These are phyloP conservation scores for Limonius californicus DNA, from an alignment of 1,140 invertebrate species.

Conservation along the genomic window DNA sequence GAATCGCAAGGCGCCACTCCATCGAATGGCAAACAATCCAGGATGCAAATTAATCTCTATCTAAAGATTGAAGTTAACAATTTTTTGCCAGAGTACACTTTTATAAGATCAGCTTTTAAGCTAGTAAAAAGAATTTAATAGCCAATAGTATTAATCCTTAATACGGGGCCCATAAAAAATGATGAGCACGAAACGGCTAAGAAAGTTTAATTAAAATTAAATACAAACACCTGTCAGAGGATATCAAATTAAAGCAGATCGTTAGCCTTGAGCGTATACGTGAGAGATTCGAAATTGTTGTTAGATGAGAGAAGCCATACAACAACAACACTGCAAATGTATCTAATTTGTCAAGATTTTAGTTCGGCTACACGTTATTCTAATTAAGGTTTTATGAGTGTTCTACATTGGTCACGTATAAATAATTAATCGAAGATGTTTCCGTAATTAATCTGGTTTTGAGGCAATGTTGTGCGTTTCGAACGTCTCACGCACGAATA, in stretches of 20 bases:
- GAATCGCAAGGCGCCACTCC: too few relatives aligned
- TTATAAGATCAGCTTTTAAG: too few relatives aligned
- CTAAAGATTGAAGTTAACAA: not conserved
- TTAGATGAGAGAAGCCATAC: not conserved
- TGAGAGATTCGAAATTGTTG: constrained; percentile 2
- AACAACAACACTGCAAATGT: not conserved
- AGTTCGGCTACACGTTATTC: not conserved
- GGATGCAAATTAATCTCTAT: too few relatives aligned
- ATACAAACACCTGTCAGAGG: constrained; percentile 8
- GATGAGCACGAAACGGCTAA: not conserved
- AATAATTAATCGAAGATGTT: not conserved
- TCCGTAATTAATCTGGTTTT: not conserved
- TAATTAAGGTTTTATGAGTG: not conserved
- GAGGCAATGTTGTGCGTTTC: not conserved
- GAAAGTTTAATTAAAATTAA: constrained; percentile 12
- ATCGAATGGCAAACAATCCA: too few relatives aligned
- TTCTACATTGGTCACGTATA: not conserved
- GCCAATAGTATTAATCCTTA: not conserved
- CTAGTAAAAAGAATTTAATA: not conserved
- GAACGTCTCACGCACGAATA: not conserved
- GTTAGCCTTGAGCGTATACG: constrained; percentile 5
- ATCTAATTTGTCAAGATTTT: not conserved
- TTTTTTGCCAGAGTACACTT: not conserved
- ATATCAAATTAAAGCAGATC: constrained; percentile 15
- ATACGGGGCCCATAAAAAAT: not conserved